These are phyloP conservation scores for Aegotheles bennettii DNA, from an alignment of 2,113 vertebrate genomes.

Conservation along the genomic window DNA sequence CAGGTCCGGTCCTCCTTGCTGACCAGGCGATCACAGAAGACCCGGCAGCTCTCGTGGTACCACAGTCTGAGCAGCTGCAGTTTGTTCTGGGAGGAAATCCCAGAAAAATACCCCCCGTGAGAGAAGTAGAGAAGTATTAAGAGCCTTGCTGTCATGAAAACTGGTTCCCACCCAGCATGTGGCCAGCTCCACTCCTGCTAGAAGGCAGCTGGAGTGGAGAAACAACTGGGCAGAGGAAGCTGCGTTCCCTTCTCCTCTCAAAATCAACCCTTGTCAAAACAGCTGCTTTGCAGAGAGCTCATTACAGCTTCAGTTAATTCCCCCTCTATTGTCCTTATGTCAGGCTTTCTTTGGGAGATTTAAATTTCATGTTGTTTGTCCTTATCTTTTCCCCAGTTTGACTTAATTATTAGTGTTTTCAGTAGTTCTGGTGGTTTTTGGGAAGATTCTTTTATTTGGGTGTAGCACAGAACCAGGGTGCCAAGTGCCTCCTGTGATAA, in stretches of 20 bases:
- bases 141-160: neutral
- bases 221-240: neutral
- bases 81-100: slow-evolving; percentile 73
- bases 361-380: neutral
- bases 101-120: neutral
- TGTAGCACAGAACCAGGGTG: neutral
- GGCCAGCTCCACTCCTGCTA: neutral
- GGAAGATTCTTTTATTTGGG: neutral
- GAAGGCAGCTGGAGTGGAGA: neutral
- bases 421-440: neutral
- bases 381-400: neutral
- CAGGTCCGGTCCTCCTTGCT: slow-evolving; percentile 80
- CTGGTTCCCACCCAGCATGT: neutral
- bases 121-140: neutral
- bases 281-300: slow-evolving; percentile 26
- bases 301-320: neutral
- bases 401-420: neutral
- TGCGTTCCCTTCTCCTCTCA: neutral
- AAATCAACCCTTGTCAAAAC: neutral
- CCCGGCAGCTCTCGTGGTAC: slow-evolving; percentile 90
- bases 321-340: neutral
- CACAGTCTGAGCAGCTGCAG: slow-evolving; percentile 82
- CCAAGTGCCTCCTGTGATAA: neutral
- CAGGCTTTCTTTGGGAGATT: neutral
- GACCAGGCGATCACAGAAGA: slow-evolving; percentile 89